phyloP scores from a whole-genome alignment of 1,140 invertebrate species.

The Micrasema minimum region DNA sequence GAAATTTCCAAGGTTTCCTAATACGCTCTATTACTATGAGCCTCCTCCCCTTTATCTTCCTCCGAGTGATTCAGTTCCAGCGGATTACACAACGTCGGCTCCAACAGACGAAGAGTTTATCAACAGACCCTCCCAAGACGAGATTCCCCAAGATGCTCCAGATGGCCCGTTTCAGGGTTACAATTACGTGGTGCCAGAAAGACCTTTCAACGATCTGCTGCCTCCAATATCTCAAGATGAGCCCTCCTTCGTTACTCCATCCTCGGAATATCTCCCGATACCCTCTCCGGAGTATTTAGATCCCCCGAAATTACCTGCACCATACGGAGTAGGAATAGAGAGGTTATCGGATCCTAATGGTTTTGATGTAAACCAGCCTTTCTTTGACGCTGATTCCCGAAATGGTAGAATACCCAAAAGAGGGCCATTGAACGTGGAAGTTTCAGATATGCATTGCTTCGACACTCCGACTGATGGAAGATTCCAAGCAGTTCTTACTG shows the following conservation, averaged over 20 bases:
- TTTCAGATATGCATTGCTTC: constrained; percentile 51
- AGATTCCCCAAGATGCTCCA: constrained; percentile 30
- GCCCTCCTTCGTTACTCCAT: constrained; percentile 4
- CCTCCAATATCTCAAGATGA: constrained; percentile 48
- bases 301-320: neutral
- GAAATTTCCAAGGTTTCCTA: constrained; percentile 16
- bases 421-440: constrained; percentile 44
- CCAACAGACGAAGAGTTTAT: constrained; percentile 46
- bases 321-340: constrained; percentile 22
- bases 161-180: constrained; percentile 40
- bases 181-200: constrained; percentile 38
- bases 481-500: constrained; percentile 47
- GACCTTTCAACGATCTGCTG: constrained; percentile 41
- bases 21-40: constrained; percentile 42
- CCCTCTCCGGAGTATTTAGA: constrained; percentile 3
- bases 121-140: constrained; percentile 41
- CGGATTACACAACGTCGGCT: constrained; percentile 32
- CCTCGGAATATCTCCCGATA: constrained; percentile 43
- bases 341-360: constrained; percentile 19
- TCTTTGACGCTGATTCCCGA: constrained; percentile 1
- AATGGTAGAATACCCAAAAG: constrained; percentile 29
- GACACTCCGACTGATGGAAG: constrained; percentile 46
- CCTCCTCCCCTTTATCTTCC: constrained; percentile 32
- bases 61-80: constrained; percentile 35
- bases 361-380: constrained; percentile 4